Evolutionary conservation across 2,888 invertebrate genomes (phyloP).

Genomic region (Drosophila quinaria): DNA sequence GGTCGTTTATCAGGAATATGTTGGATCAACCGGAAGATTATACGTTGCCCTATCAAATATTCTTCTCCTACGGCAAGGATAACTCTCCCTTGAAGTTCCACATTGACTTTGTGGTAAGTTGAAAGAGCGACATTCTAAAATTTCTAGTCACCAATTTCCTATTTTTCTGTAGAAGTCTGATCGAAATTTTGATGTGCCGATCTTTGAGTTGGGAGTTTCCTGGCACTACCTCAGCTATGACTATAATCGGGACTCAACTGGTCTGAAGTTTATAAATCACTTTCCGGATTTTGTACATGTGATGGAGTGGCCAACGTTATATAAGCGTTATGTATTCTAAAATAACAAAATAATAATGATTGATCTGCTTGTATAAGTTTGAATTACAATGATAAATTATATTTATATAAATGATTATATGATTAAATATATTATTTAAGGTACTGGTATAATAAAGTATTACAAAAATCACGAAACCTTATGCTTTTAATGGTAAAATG

Average conservation of each 20-base stretch:
- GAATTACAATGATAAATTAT: not conserved
- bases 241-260: constrained; percentile 85
- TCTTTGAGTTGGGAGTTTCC: constrained; percentile 86
- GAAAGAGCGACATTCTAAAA: too few relatives aligned
- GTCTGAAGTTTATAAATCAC: constrained; percentile 84
- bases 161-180: constrained; percentile 39
- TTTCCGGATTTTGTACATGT: constrained; percentile 87
- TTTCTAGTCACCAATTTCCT: accelerated
- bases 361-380: not conserved
- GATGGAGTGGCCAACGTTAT: constrained; percentile 86
- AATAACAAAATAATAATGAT: not conserved
- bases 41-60: constrained; percentile 78
- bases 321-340: constrained; percentile 83
- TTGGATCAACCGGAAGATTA: constrained; percentile 64
- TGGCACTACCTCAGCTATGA: constrained; percentile 86
- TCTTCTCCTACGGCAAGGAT: constrained; percentile 74
- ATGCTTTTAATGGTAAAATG: too few relatives aligned
- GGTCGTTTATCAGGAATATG: constrained; percentile 78
- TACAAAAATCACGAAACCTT: not conserved
- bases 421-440: not conserved
- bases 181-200: constrained; percentile 57
- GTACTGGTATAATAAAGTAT: not conserved
- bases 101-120: constrained; percentile 72
- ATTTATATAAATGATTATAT: too few relatives aligned
- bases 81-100: constrained; percentile 73